phyloP scores from a whole-genome alignment of 2,888 invertebrate genomes.

The Schizotus pectinicornis region DNA sequence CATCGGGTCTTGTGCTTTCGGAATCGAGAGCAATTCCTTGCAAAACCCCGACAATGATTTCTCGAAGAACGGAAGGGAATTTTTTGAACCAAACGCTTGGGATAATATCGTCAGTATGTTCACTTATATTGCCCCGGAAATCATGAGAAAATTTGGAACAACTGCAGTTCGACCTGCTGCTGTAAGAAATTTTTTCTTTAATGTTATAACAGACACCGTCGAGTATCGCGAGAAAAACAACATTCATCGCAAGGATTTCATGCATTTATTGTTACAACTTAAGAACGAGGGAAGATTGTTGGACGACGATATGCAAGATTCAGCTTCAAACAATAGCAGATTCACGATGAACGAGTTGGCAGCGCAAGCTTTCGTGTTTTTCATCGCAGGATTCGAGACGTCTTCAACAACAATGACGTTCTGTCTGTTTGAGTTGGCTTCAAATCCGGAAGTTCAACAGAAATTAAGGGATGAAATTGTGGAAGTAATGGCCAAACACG shows the following conservation, averaged over 20 bases:
- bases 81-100: constrained; percentile 9
- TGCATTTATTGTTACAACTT: constrained; percentile 58
- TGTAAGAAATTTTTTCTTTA: constrained; percentile 27
- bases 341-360: constrained; percentile 30
- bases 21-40: constrained; percentile 63
- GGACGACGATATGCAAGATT: constrained; percentile 27
- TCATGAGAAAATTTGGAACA: constrained; percentile 1
- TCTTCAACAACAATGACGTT: constrained; percentile 34
- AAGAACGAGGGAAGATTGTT: constrained; percentile 45
- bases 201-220: constrained; percentile 52
- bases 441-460: constrained; percentile 28
- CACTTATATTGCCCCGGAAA: constrained; percentile 14
- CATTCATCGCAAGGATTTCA: constrained; percentile 58
- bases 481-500: constrained; percentile 17
- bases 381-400: constrained; percentile 33
- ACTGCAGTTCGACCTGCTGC: not conserved
- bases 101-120: constrained; percentile 10
- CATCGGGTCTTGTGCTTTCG: constrained; percentile 19
- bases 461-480: constrained; percentile 24
- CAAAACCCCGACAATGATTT: constrained; percentile 61
- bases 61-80: constrained; percentile 3
- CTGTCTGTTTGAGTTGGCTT: constrained; percentile 28
- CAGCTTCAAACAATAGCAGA: constrained; percentile 11
- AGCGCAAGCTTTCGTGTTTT: constrained; percentile 37
- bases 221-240: constrained; percentile 50